These are phyloP conservation scores for Colossoma macropomum DNA, from an alignment of 2,113 vertebrate genomes.

Conservation along the genomic window DNA sequence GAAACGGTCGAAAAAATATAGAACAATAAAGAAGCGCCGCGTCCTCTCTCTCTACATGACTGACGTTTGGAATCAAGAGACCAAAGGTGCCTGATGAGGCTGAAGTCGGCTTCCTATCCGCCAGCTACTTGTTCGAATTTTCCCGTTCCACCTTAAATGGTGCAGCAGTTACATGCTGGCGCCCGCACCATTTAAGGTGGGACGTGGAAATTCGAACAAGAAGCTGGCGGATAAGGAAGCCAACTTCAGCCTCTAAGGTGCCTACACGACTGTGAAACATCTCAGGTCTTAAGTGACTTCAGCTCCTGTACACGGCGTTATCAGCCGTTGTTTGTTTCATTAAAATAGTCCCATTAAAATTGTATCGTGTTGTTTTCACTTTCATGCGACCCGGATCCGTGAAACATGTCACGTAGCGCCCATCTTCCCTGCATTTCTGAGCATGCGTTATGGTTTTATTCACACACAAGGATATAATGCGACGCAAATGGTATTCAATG, in stretches of 20 bases:
- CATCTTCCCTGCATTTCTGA: conserved; percentile 13
- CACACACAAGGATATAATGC: neutral
- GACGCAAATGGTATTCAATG: neutral
- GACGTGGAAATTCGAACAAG: too few relatives aligned
- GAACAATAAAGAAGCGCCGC: too few relatives aligned
- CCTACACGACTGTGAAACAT: neutral
- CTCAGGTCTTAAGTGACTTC: neutral
- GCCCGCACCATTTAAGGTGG: too few relatives aligned
- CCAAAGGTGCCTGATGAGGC: too few relatives aligned
- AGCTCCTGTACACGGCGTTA: neutral
- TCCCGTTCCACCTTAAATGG: too few relatives aligned
- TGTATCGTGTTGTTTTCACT: conserved; percentile 1
- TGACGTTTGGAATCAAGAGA: neutral
- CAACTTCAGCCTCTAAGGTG: neutral
- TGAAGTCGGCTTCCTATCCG: too few relatives aligned
- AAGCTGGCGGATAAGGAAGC: too few relatives aligned
- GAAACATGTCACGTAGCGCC: conserved; percentile 54
- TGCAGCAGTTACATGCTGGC: too few relatives aligned
- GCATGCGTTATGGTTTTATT: conserved; percentile 21
- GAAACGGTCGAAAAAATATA: neutral
- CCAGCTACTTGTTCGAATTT: too few relatives aligned
- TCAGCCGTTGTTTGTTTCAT: neutral
- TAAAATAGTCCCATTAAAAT: neutral
- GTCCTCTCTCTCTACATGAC: too few relatives aligned
- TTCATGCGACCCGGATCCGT: conserved; percentile 26